Evolutionary conservation across 2,888 invertebrate genomes (phyloP).

Genomic region (Lypha dubia): DNA sequence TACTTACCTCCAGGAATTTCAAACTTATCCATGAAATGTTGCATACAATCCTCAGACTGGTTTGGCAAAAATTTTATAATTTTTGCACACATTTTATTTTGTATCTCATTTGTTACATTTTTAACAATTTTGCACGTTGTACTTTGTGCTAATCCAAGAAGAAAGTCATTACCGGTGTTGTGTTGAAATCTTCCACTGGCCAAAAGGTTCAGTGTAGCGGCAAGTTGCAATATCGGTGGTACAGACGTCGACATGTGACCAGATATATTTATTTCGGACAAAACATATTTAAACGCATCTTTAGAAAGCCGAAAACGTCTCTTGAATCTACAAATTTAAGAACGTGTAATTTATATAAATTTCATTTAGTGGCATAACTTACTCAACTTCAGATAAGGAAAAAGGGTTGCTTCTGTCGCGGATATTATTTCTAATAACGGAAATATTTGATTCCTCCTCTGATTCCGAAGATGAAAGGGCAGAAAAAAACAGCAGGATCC

Average conservation of each 20-base stretch:
- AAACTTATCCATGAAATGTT: conserved; percentile 44
- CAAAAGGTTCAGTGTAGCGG: conserved; percentile 22
- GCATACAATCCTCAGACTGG: conserved; percentile 33
- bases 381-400: conserved; percentile 34
- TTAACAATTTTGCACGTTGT: conserved; percentile 30
- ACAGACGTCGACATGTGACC: too few relatives aligned
- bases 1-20: conserved; percentile 49
- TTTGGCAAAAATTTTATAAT: conserved; percentile 37
- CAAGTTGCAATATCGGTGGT: conserved; percentile 3
- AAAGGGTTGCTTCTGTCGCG: conserved; percentile 33
- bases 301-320: conserved; percentile 18
- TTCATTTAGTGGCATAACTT: conserved; percentile 16
- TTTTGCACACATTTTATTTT: conserved; percentile 37
- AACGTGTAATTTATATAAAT: conserved; percentile 23
- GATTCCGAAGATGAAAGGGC: conserved; percentile 37
- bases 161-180: conserved; percentile 26
- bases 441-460: conserved; percentile 32
- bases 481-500: conserved; percentile 17
- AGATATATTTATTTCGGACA: conserved; percentile 7
- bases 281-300: too few relatives aligned
- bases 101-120: conserved; percentile 27
- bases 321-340: conserved; percentile 11
- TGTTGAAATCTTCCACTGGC: conserved; percentile 38
- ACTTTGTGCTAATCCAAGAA: conserved; percentile 39
- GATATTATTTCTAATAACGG: conserved; percentile 27